Evolutionary conservation across 2,113 vertebrate genomes (phyloP), one percentile per base, ranked within the genome.

Genomic region (Pleuronectes platessa): DNA sequence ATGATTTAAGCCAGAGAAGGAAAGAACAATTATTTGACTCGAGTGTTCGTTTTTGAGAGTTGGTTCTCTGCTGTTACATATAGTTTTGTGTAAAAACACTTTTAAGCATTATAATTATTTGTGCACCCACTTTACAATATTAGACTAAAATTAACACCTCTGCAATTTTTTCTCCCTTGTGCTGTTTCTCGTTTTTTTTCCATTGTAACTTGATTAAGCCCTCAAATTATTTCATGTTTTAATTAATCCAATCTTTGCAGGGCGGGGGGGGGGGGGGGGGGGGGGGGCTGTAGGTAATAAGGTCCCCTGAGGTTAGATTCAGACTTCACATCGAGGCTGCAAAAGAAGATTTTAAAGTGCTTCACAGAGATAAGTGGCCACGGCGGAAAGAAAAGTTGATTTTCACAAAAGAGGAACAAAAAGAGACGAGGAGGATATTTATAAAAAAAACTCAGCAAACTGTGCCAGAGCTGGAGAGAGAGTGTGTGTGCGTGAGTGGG

Each of bases 251-350:
- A 17, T 51, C 42, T 59, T 54, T 61, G 54, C 55, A 49, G 76
- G 61, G 56, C 1, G 24, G 24, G 24, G 24, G 24, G 24, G 24
- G 24, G 24, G 24, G 24, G 24, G 24, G 24, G 1, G 24, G 24
- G 24, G 24, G 24, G 24, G 59, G 18, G 26, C 0, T 37, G 66
- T 71, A 11, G 61, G 65, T 81, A 74, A 80, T 72, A 73, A 75
- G 24, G 61, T 71, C 74, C 62, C 14, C 63, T 20, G 24, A 59
- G 73, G 61, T 60, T 20, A 23, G 31, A 77, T 53, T 84, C 9
- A 1, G 24, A 61, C 61, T 60, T 77, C 54, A 68, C 24, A 68
- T 49, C 3, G 37, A 62, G 21, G 23, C 61, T 4, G 17, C 14
- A 61, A 37, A 58, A 49, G 2, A 49, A 54, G 47, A 11, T 53